Conservation (phyloP, 2,888 invertebrate genomes). For the Andrena minutula region DNA sequence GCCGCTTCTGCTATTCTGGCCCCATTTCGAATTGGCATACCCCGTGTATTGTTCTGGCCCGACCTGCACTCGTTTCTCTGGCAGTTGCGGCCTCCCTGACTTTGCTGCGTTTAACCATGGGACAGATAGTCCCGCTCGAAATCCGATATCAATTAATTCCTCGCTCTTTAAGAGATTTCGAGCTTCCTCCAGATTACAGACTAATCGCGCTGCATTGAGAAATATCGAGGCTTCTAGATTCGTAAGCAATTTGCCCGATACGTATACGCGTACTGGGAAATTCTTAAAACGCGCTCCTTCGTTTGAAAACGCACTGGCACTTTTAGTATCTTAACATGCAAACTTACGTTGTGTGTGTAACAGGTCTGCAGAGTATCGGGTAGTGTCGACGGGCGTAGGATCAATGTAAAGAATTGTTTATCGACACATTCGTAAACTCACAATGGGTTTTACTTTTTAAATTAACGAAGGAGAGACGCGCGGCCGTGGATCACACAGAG, state of each 20-base stretch:
- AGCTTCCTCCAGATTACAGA: not conserved
- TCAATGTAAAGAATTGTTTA: constrained; percentile 11
- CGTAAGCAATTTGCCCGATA: too few species aligned
- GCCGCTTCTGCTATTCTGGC: constrained; percentile 79
- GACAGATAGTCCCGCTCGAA: constrained; percentile 11
- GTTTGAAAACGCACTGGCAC: too few species aligned
- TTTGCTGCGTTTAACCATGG: constrained; percentile 13
- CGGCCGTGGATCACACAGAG: not conserved
- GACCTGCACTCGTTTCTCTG: constrained; percentile 79
- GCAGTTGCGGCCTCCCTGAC: constrained; percentile 59
- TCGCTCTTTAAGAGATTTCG: not conserved
- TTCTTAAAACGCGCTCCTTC: too few species aligned
- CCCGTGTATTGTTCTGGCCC: constrained; percentile 80
- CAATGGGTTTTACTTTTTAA: not conserved
- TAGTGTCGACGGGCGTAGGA: not conserved
- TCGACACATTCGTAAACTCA: constrained; percentile 22
- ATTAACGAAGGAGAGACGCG: constrained; percentile 7
- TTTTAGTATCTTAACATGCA: not conserved
- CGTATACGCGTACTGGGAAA: too few species aligned
- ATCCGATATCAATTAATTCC: not conserved
- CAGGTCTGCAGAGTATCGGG: not conserved
- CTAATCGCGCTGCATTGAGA: not conserved
- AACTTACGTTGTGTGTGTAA: not conserved
- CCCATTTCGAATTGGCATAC: constrained; percentile 83
- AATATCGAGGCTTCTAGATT: not conserved